Base-by-base conservation (phyloP, 2,797 vertebrate species). In the Acipenser oxyrinchus region DNA sequence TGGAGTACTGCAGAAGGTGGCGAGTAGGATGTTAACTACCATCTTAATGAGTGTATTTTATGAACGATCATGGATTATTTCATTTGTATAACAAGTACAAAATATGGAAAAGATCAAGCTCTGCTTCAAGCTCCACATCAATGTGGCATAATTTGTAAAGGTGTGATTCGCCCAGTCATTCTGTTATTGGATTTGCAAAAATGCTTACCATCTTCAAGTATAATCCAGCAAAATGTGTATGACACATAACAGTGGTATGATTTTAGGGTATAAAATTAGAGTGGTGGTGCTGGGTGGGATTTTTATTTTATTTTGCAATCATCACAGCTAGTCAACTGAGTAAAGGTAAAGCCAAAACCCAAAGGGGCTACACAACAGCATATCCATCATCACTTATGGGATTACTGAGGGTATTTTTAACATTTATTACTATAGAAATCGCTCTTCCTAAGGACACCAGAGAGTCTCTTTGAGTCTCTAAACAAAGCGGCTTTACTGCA, bases 381-480 rank as follows among this genome's bases (percentile, higher is more conserved):
- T 13, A 3, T 58, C 13, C 13, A 11, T 58, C 13, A 58, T 58
- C 10, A n/a, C 12, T 37, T n/a, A 10, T 58, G 55, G 12, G 6
- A 58, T 58, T 58, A 58, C 55, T 2, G 55, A 58, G 12, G 55
- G 7, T 13, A 58, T 23, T 51, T 65, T 65, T 50, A 51, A 11
- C 37, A 64, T 13, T 71, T 15, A 18, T 68, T 62, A 68, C 49
- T n/a, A 51, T 10, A 66, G 49, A 63, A 66, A 68, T 37, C 49
- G n/a, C 13, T 48, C n/a, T n/a, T n/a, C n/a, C 48, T 48, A n/a
- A 67, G 62, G 49, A 50, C 64, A 49, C 62, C 52, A 62, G 15
- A 7, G n/a, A 55, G 11, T 8, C 12, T 12, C 48, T 57, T 49
- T 18, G 48, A 48, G 10, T 62, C 48, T 48, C 61, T 48, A 62